Evolutionary conservation across 2,888 invertebrate genomes (phyloP).

Genomic region (Gymnosoma rotundatum): DNA sequence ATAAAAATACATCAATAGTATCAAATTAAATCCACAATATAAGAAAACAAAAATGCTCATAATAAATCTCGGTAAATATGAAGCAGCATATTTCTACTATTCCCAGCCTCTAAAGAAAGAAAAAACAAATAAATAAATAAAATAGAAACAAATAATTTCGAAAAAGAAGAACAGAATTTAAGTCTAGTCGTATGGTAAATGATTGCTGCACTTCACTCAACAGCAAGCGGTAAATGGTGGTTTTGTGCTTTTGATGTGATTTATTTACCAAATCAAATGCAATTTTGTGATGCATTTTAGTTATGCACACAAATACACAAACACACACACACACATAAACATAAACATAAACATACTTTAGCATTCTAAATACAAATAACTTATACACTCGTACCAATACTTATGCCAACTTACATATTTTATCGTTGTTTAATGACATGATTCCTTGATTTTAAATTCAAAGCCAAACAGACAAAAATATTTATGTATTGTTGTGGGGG

Average conservation of each 20-base stretch:
- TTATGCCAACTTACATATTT: neutral
- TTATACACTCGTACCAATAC: neutral
- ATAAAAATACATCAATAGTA: slow-evolving; percentile 56
- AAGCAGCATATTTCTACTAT: neutral
- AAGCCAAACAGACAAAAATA: too few relatives aligned
- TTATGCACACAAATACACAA: slow-evolving; percentile 63
- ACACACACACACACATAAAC: slow-evolving; percentile 7
- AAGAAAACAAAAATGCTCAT: slow-evolving; percentile 1
- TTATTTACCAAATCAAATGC: slow-evolving; percentile 73
- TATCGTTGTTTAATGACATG: slow-evolving; percentile 1
- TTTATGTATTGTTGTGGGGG: too few relatives aligned
- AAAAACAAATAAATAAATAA: neutral
- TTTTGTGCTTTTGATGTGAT: slow-evolving; percentile 69
- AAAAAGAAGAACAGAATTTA: slow-evolving; percentile 24
- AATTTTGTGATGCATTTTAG: slow-evolving; percentile 73
- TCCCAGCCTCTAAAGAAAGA: slow-evolving; percentile 1
- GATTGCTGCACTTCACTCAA: slow-evolving; percentile 37
- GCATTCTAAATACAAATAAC: neutral
- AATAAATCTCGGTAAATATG: slow-evolving; percentile 52
- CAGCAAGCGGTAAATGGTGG: slow-evolving; percentile 54
- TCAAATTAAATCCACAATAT: slow-evolving; percentile 27
- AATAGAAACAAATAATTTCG: slow-evolving; percentile 12
- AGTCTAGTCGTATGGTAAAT: slow-evolving; percentile 32
- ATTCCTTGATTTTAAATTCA: too few relatives aligned
- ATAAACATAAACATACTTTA: neutral